These are phyloP conservation scores for Bryconaethiops microstoma DNA, from an alignment of 2,797 vertebrate species.

Conservation along the genomic window DNA sequence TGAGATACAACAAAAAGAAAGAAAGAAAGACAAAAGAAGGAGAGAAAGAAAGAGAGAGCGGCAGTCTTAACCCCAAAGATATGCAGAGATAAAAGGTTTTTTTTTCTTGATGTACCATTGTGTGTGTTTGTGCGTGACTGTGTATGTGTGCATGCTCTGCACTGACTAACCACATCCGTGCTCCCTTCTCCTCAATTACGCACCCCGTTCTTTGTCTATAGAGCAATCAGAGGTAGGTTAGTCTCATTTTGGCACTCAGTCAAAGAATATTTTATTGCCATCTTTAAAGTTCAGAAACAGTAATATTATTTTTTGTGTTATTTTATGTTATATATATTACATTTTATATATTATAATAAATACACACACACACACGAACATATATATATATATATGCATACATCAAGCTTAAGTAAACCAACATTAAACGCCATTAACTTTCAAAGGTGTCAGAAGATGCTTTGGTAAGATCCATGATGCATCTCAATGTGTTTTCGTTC, in stretches of 20 bases:
- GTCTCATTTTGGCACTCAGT: neutral
- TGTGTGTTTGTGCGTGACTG: slow-evolving; percentile 23
- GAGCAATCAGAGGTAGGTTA: slow-evolving; percentile 11
- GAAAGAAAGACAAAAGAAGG: slow-evolving; percentile 18
- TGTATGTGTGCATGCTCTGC: slow-evolving; percentile 14
- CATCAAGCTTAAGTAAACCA: no score
- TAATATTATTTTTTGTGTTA: neutral
- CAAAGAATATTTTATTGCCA: no score
- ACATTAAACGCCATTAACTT: no score
- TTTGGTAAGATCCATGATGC: no score
- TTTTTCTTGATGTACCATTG: slow-evolving; percentile 7
- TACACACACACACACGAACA: no score
- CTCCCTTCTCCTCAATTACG: slow-evolving; percentile 34
- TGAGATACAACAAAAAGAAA: slow-evolving; percentile 29
- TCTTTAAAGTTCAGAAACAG: neutral
- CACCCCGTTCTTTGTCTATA: slow-evolving; percentile 3
- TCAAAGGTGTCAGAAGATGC: no score
- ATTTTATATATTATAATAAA: no score
- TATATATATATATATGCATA: no score
- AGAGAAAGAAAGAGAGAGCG: neutral
- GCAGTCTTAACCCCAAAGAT: slow-evolving; percentile 41
- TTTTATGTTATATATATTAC: neutral
- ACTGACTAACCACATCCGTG: slow-evolving; percentile 38
- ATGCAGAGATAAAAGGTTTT: slow-evolving; percentile 34
- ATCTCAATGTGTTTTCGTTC: no score